Evolutionary conservation across 2,113 vertebrate genomes (phyloP).

Genomic region (Miniopterus natalensis): DNA sequence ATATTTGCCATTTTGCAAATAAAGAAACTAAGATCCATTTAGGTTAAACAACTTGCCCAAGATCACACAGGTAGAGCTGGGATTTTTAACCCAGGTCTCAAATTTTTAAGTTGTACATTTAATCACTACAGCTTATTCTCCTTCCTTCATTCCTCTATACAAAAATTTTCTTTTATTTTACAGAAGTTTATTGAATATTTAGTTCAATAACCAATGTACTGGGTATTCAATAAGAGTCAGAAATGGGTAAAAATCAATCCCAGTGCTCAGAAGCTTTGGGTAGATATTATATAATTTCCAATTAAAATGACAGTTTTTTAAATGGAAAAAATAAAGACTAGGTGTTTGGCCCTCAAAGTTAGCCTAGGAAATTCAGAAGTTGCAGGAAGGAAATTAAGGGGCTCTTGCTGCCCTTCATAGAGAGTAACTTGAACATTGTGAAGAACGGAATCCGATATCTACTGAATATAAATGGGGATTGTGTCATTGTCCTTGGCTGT

Average conservation of each 20-base stretch:
- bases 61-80: neutral
- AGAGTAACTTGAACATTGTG: neutral
- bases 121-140: neutral
- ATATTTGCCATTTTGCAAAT: constrained; percentile 41
- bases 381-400: constrained; percentile 61
- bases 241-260: constrained; percentile 22
- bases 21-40: neutral
- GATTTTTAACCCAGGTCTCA: neutral
- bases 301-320: constrained; percentile 51
- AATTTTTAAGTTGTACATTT: constrained; percentile 3
- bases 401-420: constrained; percentile 34
- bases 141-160: neutral
- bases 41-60: neutral
- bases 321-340: neutral
- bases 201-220: neutral
- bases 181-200: neutral
- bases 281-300: constrained; percentile 19
- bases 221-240: neutral
- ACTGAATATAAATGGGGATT: constrained; percentile 53
- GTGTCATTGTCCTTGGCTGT: constrained; percentile 45
- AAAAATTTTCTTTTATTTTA: constrained; percentile 13
- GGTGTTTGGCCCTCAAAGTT: constrained; percentile 14
- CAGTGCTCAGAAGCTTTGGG: neutral
- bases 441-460: constrained; percentile 29
- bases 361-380: constrained; percentile 57